These are phyloP conservation scores for Botrylloides violaceus DNA, from an alignment of 23 tunicate genomes.

Conservation along the genomic window DNA sequence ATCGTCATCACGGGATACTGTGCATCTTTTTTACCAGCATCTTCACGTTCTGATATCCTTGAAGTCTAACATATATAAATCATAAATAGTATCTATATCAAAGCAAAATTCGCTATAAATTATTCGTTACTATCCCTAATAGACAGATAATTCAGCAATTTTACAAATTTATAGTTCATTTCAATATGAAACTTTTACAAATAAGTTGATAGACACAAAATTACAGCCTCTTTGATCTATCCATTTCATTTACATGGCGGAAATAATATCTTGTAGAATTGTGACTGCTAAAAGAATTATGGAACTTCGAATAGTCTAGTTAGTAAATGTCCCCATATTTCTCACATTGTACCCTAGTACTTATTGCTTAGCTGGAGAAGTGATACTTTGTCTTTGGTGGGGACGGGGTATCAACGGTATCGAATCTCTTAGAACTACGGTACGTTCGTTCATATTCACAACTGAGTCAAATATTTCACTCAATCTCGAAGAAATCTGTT, in stretches of 20 bases:
- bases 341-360: too few species aligned
- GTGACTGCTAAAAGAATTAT: background rate
- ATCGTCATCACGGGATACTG: too few species aligned
- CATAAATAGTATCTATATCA: background rate
- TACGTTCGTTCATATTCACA: too few species aligned
- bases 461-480: too few species aligned
- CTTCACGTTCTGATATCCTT: background rate
- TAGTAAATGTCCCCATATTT: background rate
- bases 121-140: conserved; percentile 2
- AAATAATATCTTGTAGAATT: background rate
- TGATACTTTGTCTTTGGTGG: too few species aligned
- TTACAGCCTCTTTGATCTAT: background rate
- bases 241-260: background rate
- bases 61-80: background rate
- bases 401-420: too few species aligned
- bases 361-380: too few species aligned
- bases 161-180: too few species aligned
- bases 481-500: too few species aligned
- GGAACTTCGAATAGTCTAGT: background rate
- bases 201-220: background rate
- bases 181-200: background rate
- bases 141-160: background rate
- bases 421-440: too few species aligned
- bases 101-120: background rate
- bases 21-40: too few species aligned